Percentiles rank a stretch among this genome's conserved stretches.
Evolutionary conservation across 2,113 vertebrate genomes (phyloP).

Genomic region (Cyrtonyx montezumae): DNA sequence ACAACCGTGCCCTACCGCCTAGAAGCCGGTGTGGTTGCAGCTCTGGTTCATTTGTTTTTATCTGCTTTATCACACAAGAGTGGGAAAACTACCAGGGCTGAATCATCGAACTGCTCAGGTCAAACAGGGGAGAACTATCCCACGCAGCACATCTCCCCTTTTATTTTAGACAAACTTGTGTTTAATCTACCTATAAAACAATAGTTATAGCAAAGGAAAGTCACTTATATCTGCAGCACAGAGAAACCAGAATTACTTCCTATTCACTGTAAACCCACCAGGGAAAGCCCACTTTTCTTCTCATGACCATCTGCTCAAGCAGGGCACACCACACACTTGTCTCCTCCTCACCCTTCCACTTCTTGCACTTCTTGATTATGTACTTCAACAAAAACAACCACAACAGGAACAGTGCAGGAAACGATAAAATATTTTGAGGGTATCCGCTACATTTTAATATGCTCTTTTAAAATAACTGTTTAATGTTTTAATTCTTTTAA

Average conservation of each 20-base stretch:
- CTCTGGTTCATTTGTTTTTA: neutral
- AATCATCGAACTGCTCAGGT: neutral
- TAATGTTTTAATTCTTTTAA: neutral
- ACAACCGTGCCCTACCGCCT: neutral
- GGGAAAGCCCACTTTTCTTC: neutral
- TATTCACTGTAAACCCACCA: neutral
- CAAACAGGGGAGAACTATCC: neutral
- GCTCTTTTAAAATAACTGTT: neutral
- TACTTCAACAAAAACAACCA: conserved; percentile 39
- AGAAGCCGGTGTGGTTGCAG: neutral
- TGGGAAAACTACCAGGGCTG: neutral
- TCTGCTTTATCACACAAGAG: neutral
- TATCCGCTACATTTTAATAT: neutral
- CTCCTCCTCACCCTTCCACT: neutral
- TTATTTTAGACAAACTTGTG: neutral
- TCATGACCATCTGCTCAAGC: neutral
- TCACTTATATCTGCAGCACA: neutral
- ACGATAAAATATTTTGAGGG: conserved; percentile 14
- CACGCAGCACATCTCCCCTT: fast-evolving
- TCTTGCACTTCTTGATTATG: neutral
- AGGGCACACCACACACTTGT: neutral
- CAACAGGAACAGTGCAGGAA: conserved; percentile 45
- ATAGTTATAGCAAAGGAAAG: neutral
- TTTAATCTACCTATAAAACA: neutral
- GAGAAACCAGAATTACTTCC: too few species aligned